Base-by-base conservation (phyloP, 1,140 invertebrate species). In the Wiebesia pumilae region DNA sequence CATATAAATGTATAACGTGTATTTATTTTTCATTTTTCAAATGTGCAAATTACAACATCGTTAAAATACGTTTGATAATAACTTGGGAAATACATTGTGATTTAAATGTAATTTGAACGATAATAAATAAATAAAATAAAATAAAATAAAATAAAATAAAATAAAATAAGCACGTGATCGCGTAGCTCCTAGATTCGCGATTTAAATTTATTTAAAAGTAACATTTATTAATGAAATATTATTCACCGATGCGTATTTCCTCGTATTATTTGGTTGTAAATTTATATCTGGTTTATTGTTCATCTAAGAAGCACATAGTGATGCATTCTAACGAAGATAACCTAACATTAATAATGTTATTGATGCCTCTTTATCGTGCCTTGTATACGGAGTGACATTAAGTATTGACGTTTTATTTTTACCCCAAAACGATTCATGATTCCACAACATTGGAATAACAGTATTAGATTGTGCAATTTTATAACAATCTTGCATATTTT, bases 391-490 rank as follows among this genome's bases (percentile, higher is more conserved):
- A 58, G 27, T 75, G 65, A 81, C 65, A 77, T 81, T 77, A 81
- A 81, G 35, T 75, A 84, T 35, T 78, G 58, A 84, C 71, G 83
- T 47, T 79, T 85, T 85, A 85, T 75, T 86, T 86, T 81, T 81
- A 81, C 38, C 6, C 67, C n/a, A 81, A 86, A 81, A 62, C n/a
- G 67, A 81, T 77, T 81, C 30, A 71, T 35, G 79, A 75, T 86
- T 86, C 81, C 84, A 65, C 84, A 81, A 81, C 58, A 81, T 30
- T 65, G 24, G 35, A 81, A 75, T 85, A 81, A 85, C 67, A 75
- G 33, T 73, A 51, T 81, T 67, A 40, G 79, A 33, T 81, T 81
- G 65, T 47, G 58, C 65, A 73, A 81, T 62, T 75, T 65, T 78
- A 65, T 38, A 58, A 65, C 51, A 81, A 80, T 81, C 78, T 16